Percentiles rank a stretch among this genome's conserved stretches.
Conservation (phyloP, 2,888 invertebrate species). For the Conops quadrifasciatus region DNA sequence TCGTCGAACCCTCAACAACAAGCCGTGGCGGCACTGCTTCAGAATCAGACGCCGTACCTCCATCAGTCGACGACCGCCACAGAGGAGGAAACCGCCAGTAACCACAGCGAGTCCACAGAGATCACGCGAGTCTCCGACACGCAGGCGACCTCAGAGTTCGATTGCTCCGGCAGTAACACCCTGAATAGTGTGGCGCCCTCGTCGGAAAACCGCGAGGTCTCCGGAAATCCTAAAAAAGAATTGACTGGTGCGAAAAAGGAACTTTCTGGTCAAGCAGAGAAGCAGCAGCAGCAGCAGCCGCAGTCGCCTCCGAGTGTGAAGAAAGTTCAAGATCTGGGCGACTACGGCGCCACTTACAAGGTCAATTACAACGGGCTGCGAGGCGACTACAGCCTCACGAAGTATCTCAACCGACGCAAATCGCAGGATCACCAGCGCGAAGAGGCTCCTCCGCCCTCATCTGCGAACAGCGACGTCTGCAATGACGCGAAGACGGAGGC, state of each 20-base stretch:
- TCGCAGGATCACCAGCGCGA: constrained; percentile 46
- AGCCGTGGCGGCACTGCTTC: constrained; percentile 5
- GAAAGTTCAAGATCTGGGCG: constrained; percentile 43
- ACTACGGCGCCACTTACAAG: constrained; percentile 55
- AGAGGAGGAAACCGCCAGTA: constrained; percentile 59
- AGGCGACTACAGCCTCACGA: constrained; percentile 61
- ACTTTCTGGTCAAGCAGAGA: no score
- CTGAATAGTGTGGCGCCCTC: constrained; percentile 50
- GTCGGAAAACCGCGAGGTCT: constrained; percentile 22
- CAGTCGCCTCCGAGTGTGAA: constrained; percentile 30
- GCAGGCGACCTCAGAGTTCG: constrained; percentile 55
- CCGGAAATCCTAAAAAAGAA: no score
- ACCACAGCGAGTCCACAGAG: constrained; percentile 64
- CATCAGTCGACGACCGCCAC: constrained; percentile 36
- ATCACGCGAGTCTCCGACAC: constrained; percentile 62
- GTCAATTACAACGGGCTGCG: constrained; percentile 58
- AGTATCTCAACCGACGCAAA: constrained; percentile 61
- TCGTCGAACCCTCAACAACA: constrained; percentile 25
- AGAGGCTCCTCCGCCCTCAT: constrained; percentile 38
- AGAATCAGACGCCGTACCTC: constrained; percentile 30
- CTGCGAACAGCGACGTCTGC: constrained; percentile 34
- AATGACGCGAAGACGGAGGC: constrained; percentile 42
- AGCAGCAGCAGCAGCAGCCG: constrained; percentile 26
- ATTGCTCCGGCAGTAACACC: constrained; percentile 55
- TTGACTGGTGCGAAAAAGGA: constrained; percentile 14